Conservation (phyloP, 2,797 vertebrate genomes). For the Iguana delicatissima region DNA sequence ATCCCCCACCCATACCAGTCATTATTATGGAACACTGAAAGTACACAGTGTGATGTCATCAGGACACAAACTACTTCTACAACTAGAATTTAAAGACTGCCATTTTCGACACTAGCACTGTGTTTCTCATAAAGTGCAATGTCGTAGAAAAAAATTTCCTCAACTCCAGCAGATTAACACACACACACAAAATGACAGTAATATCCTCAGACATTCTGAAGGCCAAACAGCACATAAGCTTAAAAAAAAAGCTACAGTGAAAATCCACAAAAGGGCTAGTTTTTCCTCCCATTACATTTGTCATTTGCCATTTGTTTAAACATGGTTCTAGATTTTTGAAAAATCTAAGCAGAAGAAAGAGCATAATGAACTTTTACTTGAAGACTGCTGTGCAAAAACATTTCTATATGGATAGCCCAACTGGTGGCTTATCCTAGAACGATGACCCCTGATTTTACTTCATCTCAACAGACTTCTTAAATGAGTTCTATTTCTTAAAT, state of each 20-base stretch:
- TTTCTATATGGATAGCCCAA: not conserved
- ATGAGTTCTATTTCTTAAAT: not conserved
- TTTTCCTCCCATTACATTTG: not conserved
- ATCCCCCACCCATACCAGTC: not conserved
- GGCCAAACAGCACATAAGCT: not conserved
- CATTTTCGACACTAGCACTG: too few species aligned
- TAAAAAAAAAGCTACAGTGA: not conserved
- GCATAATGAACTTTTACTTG: not conserved
- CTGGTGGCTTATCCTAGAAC: not conserved
- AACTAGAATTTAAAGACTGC: not conserved
- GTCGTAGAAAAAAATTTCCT: not conserved
- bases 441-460: not conserved
- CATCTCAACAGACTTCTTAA: not conserved
- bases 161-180: not conserved
- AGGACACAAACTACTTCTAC: not conserved
- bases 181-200: not conserved
- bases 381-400: not conserved
- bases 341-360: not conserved
- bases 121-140: not conserved
- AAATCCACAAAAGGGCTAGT: not conserved
- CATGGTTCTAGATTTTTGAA: not conserved
- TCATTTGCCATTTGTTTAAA: not conserved
- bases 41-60: too few species aligned
- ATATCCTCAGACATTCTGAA: not conserved
- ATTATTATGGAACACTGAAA: not conserved